Base-by-base conservation (phyloP, 1,140 invertebrate genomes). In the Megalonaias nervosa region DNA sequence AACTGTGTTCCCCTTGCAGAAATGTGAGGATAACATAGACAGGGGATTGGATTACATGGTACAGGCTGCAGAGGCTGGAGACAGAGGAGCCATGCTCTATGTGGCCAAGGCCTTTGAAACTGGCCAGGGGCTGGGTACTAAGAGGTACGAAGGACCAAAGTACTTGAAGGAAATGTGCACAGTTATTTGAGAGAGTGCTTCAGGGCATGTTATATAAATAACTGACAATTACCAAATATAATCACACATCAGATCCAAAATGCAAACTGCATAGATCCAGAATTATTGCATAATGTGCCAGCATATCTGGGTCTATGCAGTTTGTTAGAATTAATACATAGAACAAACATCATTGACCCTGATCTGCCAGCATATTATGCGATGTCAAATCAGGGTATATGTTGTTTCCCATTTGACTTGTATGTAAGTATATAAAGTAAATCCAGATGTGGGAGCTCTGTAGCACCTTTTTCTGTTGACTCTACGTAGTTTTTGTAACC, bases 51-150 rank as follows among this genome's bases (percentile, higher is more conserved):
- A 92, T 65, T 92, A 91, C 70, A 91, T 93, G 91, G 77, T 86
- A 31, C 81, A 85, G 68, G 92, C 92, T 56, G 92, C 93, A 38
- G 88, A 91, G 62, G 89, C 90, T 74, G 92, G 92, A 57, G 93
- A 93, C 75, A 84, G 92, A 60, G 87, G 85, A 61, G 88, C 92
- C 15, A 93, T 93, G 90, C 85, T 93, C 4, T 91, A 89, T 81
- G 81, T 93, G 81, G 93, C 92, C 55, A 91, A 91, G 77, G 92
- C 92, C 11, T 92, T 90, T 88, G 92, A 93, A 75, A 90, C 90
- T 77, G 93, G 92, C 2, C 61, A 84, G 55, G 87, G 88, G 67
- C 87, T 92, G 14, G 90, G 89, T 48, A 82, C 77, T 48, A 78
- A 77, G 60, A 90, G 87, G 90, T 91, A 80, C 70, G 77, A 16